These are phyloP conservation scores for Reticulitermes lucifugus DNA, from an alignment of 2,888 invertebrate species.

Conservation along the genomic window DNA sequence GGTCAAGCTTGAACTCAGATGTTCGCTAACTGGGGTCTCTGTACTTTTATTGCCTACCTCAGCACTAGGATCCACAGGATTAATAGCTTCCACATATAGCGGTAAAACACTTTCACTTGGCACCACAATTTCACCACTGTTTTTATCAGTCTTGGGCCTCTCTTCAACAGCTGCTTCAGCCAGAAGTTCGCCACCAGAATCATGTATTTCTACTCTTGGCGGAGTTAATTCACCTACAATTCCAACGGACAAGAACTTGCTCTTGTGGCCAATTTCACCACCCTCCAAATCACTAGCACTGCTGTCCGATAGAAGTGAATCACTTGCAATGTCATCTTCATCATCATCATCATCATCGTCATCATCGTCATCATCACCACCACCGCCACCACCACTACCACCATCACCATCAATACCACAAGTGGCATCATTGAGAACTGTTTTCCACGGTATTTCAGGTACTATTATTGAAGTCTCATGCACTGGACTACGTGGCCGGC, in stretches of 20 bases:
- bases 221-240: conserved; percentile 61
- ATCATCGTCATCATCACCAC: conserved; percentile 57
- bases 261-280: conserved; percentile 48
- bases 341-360: conserved; percentile 59
- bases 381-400: conserved; percentile 58
- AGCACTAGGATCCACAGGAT: conserved; percentile 2
- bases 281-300: conserved; percentile 53
- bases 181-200: conserved; percentile 76
- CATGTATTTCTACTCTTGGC: conserved; percentile 79
- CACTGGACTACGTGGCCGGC: conserved; percentile 70
- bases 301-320: conserved; percentile 56
- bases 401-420: conserved; percentile 56
- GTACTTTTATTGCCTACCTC: background rate
- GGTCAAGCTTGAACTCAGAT: conserved; percentile 54
- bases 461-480: conserved; percentile 76
- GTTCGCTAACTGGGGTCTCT: conserved; percentile 31
- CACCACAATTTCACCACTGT: background rate
- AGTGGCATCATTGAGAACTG: background rate
- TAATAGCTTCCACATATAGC: background rate
- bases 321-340: conserved; percentile 57
- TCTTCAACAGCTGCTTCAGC: conserved; percentile 54
- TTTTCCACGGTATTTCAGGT: conserved; percentile 70
- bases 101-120: conserved; percentile 18
- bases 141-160: conserved; percentile 16
- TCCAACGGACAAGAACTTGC: conserved; percentile 41